phyloP scores from a whole-genome alignment of 1,140 invertebrate species.

The Drosophila biarmipes region DNA sequence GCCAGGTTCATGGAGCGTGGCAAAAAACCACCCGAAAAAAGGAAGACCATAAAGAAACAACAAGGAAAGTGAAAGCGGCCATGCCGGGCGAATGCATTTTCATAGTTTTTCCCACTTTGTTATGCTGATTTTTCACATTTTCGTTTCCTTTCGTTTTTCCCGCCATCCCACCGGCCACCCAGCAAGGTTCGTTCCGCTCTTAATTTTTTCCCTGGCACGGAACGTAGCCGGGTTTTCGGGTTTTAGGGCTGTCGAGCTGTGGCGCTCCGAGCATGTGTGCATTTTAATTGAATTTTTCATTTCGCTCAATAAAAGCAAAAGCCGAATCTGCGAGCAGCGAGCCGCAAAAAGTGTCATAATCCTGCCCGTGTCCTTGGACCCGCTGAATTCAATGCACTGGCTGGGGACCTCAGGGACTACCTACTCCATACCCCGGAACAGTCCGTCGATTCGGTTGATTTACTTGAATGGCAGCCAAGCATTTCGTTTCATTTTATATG shows the following conservation, averaged over 20 bases:
- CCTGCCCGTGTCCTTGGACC: constrained; percentile 20
- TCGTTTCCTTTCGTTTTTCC: constrained; percentile 31
- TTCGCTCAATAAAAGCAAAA: constrained; percentile 74
- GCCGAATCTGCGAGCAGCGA: constrained; percentile 60
- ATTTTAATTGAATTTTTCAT: constrained; percentile 83
- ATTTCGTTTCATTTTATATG: constrained; percentile 19
- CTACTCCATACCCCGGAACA: not conserved
- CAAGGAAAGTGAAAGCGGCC: constrained; percentile 42
- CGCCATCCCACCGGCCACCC: constrained; percentile 22
- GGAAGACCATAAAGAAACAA: not conserved
- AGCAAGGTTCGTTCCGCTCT: constrained; percentile 59
- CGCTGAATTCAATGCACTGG: constrained; percentile 9
- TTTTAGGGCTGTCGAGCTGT: not conserved
- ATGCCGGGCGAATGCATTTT: constrained; percentile 60
- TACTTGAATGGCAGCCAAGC: constrained; percentile 11
- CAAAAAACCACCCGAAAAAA: constrained; percentile 11
- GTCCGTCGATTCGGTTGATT: constrained; percentile 10
- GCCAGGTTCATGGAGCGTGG: constrained; percentile 50
- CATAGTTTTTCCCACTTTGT: constrained; percentile 70
- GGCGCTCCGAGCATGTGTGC: constrained; percentile 55
- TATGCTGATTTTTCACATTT: constrained; percentile 75
- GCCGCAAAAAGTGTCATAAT: constrained; percentile 76
- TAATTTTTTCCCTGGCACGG: constrained; percentile 62
- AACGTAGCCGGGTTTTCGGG: constrained; percentile 27
- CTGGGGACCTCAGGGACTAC: not conserved